Base-by-base conservation (phyloP, 1,140 invertebrate species). In the Drosophila serrata region DNA sequence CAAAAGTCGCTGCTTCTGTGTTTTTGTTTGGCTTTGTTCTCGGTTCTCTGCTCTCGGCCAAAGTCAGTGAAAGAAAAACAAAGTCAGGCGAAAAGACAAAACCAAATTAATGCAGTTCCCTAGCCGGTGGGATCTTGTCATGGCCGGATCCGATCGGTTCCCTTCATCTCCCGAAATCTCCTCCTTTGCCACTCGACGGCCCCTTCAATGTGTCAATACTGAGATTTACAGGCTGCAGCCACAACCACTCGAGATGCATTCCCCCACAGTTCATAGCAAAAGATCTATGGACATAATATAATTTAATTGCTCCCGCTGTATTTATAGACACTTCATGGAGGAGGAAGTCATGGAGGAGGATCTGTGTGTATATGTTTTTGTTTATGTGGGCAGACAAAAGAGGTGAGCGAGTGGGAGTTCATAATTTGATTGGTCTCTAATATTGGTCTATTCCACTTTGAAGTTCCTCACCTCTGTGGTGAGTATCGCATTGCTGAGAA, bases 281-380 rank as follows among this genome's bases (percentile, higher is more conserved):
- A 67, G 37, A 77, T 69, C 73, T 85, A 85, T 81, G 64, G 63
- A 61, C 73, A 74, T 78, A 81, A 81, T 86, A 86, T 86, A 81
- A 81, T 85, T 85, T 85, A 64, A 85, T 85, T 85, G 81, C 81
- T 49, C n/a, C 31, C 45, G 43, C 42, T 29, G 43, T 73, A 73
- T 73, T 73, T 73, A 42, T 73, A 73, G 68, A 68, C n/a, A 42
- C 65, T 48, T 29, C 33, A 6, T 17, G 33, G 64, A n/a, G 51
- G 65, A 49, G 67, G 65, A 58, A 68, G 45, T 51, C n/a, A 17
- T n/a, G 15, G 24, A 24, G 24, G 24, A 7, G 6, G 48, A 31
- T 39, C n/a, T 24, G 13, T 46, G 43, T 13, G 42, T 7, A n/a
- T n/a, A n/a, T n/a, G n/a, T n/a, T n/a, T n/a, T 19, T 15, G 13